Evolutionary conservation across 2,888 invertebrate genomes (phyloP), one percentile per base, ranked within the genome.

Genomic region (Watsonalla binaria): DNA sequence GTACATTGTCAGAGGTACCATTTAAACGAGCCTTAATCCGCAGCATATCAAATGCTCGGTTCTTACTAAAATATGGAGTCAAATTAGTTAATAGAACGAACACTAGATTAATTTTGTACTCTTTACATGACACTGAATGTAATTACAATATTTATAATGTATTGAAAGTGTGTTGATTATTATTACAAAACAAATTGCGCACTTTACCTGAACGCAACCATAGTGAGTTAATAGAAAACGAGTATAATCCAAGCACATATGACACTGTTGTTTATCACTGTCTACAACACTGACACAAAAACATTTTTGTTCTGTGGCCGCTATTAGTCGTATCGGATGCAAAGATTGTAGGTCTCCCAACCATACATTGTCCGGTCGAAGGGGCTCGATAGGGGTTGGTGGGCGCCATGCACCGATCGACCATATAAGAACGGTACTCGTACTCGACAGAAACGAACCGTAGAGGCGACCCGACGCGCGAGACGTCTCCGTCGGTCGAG

Each of bases 401-500:
- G 66, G 69, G 65, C 71, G 65, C 69, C 66, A 61, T 61, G 11
- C 11, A 42, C 42, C 11, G 11, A 42, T 11, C 42, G 5, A 2
- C 42, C 8, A 42, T 37, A 42, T 37, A 42, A 42, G 9, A 42
- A 11, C 7, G 5, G 42, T 42, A 37, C 42, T 39, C 39, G 9
- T 11, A 39, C 8, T 42, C 42, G 42, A 42, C 42, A 2, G 8
- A 42, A 42, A 11, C 42, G 42, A 8, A 11, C 57, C 57, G 62
- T 66, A 66, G 72, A 69, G 65, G 63, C 70, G 70, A 66, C 59
- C 65, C 66, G 72, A 70, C 75, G 61, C 55, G 62, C 74, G 70
- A 81, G 86, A 24, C 24, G 24, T 1, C 24, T 24, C 24, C 24
- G 24, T 24, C 24, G 24, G 84, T 86, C 87, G 83, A 79, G 77